Evolutionary conservation across 2,888 invertebrate species (phyloP), one percentile per base, ranked within the genome.

Genomic region (Drosophila koepferae): DNA sequence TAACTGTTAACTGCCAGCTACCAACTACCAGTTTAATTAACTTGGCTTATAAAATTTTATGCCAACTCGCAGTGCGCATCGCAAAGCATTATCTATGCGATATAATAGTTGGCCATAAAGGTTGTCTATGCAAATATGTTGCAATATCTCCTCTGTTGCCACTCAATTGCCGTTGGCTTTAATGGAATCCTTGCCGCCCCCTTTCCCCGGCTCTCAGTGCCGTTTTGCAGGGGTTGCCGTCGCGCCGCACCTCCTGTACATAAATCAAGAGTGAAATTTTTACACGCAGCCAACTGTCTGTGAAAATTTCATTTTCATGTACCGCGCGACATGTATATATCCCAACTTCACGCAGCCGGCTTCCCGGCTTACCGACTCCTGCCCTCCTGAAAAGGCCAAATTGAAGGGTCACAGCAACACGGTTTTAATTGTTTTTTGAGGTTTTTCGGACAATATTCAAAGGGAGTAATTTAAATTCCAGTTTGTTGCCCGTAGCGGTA

Each of bases 221-320:
- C 20, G 34, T 23, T 40, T 34, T 28, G 43, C 31, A 16, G 36
- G 53, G 70, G 18, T 20, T 63, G 59, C 36, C 31, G 34, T 44
- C 2, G n/a, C 23, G 8, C 53, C 36, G 4, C 36, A 23, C 51
- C 55, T 55, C 46, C 55, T 66, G 23, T 59, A 65, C 78, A 81
- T 85, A 85, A 85, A 85, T 85, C 84, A 85, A 82, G 80, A 82
- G 89, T 82, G 78, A 76, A 88, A 86, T 83, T 88, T 85, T 88
- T 86, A 79, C 86, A 86, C 86, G 83, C 89, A 74, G 74, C 81
- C 80, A 86, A 77, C 89, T 83, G 85, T 85, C 89, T 82, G 84
- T 74, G 73, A 83, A 81, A 85, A 80, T 86, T 72, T 81, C 81
- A 86, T 88, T 85, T 85, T 73, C 89, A 82, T 82, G 78, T 69